Base-by-base conservation (phyloP, 2,888 invertebrate species). In the Nomada flava region DNA sequence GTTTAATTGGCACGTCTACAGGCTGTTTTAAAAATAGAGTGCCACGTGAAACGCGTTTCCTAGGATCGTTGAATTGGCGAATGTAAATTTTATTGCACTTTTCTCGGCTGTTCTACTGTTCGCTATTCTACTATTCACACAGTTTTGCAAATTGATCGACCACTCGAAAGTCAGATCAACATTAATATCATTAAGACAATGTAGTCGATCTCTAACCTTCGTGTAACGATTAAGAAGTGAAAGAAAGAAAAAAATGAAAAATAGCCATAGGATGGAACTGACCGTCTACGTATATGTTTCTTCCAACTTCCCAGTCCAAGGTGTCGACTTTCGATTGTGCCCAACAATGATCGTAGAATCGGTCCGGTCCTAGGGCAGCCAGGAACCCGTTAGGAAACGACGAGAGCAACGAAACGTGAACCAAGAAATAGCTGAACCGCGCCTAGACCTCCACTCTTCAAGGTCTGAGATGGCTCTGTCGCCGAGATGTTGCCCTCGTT, bases 401-500 rank as follows among this genome's bases (percentile, higher is more conserved):
- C 57, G 29, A 55, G 26, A 10, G 47, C 26, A 7, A 23, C n/a
- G 3, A 44, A 64, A 64, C 59, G 57, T 36, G 72, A 59, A 76
- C 53, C 50, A n/a, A 64, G 11, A n/a, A 13, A 50, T 13, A 20
- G 47, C 44, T 50, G 67, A 64, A 57, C 44, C 55, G 29, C 29
- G 15, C 26, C 42, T 65, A 86, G 86, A 76, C 92, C 92, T 91
- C 89, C 89, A 91, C 93, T 92, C 90, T 82, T 92, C 92, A 91
- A 93, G 93, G 92, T 91, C 89, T 90, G 93, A 92, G 93, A 92
- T 93, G 90, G 91, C 90, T 93, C 93, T 93, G 93, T 92, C 90
- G 89, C 92, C 89, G 89, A 91, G 92, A 92, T 91, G 92, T 91
- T 93, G 93, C 92, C 93, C 93, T 92, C 93, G 92, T 93, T 93